These are phyloP conservation scores for Bathybates hornii DNA, from an alignment of 2,113 vertebrate species.

Conservation along the genomic window DNA sequence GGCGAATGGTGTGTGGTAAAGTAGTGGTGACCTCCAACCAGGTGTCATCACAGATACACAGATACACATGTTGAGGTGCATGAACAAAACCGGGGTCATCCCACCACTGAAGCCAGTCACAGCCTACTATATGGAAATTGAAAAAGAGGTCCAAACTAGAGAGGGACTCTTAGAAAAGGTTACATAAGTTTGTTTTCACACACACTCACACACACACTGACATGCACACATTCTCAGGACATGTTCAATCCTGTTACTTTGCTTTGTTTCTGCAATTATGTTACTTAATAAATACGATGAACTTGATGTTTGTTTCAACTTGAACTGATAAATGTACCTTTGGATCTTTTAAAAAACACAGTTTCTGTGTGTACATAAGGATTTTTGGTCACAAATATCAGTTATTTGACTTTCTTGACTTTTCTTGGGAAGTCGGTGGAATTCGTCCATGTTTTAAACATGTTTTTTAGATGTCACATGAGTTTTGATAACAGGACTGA, in stretches of 20 bases:
- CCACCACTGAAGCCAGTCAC: background rate
- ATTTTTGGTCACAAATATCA: background rate
- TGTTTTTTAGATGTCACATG: background rate
- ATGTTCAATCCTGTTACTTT: background rate
- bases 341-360: background rate
- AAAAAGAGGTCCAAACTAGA: background rate
- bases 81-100: background rate
- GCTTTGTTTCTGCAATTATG: background rate
- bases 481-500: background rate
- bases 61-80: background rate
- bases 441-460: background rate
- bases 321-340: background rate
- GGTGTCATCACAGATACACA: background rate
- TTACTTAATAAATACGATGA: background rate
- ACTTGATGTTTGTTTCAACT: background rate
- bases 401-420: background rate
- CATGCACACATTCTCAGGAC: background rate
- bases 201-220: background rate
- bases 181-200: background rate
- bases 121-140: background rate
- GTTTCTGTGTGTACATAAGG: background rate
- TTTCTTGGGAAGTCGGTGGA: background rate
- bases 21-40: background rate
- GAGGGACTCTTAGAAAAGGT: background rate
- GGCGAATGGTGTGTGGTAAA: background rate